These are phyloP conservation scores for Clepsis dumicolana DNA, from an alignment of 2,888 invertebrate genomes.

Conservation along the genomic window DNA sequence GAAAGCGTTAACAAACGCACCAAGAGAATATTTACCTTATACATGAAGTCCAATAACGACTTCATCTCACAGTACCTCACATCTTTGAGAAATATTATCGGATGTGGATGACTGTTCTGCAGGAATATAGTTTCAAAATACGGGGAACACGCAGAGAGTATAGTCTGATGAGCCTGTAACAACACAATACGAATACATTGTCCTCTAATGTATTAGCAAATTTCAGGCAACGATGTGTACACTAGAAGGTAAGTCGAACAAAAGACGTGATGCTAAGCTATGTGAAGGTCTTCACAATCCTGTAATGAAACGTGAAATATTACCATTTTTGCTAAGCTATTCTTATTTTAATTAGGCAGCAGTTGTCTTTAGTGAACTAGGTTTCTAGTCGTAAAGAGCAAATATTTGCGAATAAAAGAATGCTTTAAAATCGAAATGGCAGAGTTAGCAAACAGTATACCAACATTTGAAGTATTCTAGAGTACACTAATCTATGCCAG, in stretches of 20 bases:
- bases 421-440: slow-evolving; percentile 24
- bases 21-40: slow-evolving; percentile 87
- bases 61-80: slow-evolving; percentile 96
- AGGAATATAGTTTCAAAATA: slow-evolving; percentile 97
- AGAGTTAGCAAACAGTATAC: slow-evolving; percentile 16
- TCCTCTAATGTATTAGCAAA: slow-evolving; percentile 21
- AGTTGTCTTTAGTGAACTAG: slow-evolving; percentile 52
- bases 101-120: slow-evolving; percentile 95
- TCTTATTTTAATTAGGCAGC: slow-evolving; percentile 73
- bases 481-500: slow-evolving; percentile 51
- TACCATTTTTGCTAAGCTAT: slow-evolving; percentile 65
- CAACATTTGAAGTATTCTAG: slow-evolving; percentile 19
- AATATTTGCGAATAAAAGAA: slow-evolving; percentile 36
- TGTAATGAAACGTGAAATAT: slow-evolving; percentile 62
- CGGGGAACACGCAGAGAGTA: slow-evolving; percentile 97
- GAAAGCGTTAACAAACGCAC: not conserved
- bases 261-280: slow-evolving; percentile 62
- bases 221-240: slow-evolving; percentile 33
- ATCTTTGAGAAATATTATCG: slow-evolving; percentile 97
- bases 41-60: slow-evolving; percentile 96
- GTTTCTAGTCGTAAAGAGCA: slow-evolving; percentile 41
- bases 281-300: slow-evolving; percentile 72
- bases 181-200: slow-evolving; percentile 51
- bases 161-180: slow-evolving; percentile 95
- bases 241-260: slow-evolving; percentile 56